A percentile compares a stretch with the other conserved stretches of the same genome.
Conservation (phyloP, 2,888 invertebrate species). For the Elegia similella region DNA sequence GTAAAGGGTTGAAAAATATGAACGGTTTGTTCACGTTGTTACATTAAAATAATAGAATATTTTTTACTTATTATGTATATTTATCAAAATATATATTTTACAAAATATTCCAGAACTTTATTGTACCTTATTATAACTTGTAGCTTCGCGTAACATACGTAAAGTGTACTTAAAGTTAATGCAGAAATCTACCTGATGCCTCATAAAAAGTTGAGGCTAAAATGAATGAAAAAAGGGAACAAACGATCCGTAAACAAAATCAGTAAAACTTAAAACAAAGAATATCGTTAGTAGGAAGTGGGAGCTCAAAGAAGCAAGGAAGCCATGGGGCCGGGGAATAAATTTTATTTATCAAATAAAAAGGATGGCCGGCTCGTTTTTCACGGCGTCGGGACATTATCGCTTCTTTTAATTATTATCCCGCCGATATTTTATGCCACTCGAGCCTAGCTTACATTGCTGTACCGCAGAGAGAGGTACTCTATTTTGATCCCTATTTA, state of each 20-base stretch:
- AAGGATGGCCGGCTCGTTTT: conserved; percentile 79
- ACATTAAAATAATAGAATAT: no score
- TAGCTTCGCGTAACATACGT: no score
- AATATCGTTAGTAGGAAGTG: conserved; percentile 55
- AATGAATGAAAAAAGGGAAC: conserved; percentile 9
- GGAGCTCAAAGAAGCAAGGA: conserved; percentile 59
- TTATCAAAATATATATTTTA: no score
- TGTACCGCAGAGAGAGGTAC: not conserved
- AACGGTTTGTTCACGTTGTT: no score
- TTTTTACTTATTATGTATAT: no score
- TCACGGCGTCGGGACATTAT: conserved; percentile 77
- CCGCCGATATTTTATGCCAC: conserved; percentile 73
- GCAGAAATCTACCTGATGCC: no score
- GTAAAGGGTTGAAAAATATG: no score
- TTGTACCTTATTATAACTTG: no score
- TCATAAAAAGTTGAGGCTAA: not conserved
- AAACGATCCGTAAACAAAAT: conserved; percentile 24
- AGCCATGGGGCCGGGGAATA: conserved; percentile 64
- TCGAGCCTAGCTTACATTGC: conserved; percentile 23
- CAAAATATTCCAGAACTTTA: no score
- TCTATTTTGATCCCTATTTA: not conserved
- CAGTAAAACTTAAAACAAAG: conserved; percentile 35
- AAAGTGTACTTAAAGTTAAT: no score
- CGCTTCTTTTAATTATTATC: conserved; percentile 81
- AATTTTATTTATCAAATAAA: conserved; percentile 82